Conservation (phyloP, 2,888 invertebrate species). For the Carpatolechia fugitivella region DNA sequence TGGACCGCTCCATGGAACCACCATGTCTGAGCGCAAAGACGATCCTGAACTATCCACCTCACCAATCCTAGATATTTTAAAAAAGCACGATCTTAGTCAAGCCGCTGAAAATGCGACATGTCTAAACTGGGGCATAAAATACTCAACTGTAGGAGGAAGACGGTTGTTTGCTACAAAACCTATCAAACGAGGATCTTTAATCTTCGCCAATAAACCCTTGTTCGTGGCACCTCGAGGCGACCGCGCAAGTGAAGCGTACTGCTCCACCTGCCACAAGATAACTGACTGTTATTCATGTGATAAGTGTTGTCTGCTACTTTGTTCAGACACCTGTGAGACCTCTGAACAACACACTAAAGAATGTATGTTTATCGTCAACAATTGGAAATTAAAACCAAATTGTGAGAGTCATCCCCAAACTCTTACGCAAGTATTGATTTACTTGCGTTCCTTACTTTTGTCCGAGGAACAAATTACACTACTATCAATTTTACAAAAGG, state of each 20-base stretch:
- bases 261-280: slow-evolving; percentile 81
- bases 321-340: slow-evolving; percentile 80
- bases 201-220: slow-evolving; percentile 84
- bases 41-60: background rate
- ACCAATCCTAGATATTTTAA: background rate
- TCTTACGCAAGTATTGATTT: slow-evolving; percentile 45
- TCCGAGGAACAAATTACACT: slow-evolving; percentile 59
- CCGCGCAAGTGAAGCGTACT: slow-evolving; percentile 72
- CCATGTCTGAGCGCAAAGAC: slow-evolving; percentile 30
- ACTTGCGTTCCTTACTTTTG: slow-evolving; percentile 51
- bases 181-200: slow-evolving; percentile 81
- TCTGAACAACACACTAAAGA: slow-evolving; percentile 76
- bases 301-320: slow-evolving; percentile 83
- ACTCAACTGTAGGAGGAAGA: slow-evolving; percentile 82
- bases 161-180: slow-evolving; percentile 83
- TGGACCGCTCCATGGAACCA: slow-evolving; percentile 35
- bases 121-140: slow-evolving; percentile 76
- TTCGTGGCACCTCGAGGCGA: slow-evolving; percentile 82
- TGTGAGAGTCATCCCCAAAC: slow-evolving; percentile 29
- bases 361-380: slow-evolving; percentile 79
- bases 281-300: slow-evolving; percentile 71
- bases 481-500: slow-evolving; percentile 65
- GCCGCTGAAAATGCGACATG: slow-evolving; percentile 28
- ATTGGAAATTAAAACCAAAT: slow-evolving; percentile 60
- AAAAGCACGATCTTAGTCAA: slow-evolving; percentile 22